phyloP scores from a whole-genome alignment of 2,113 vertebrate genomes.

The Microtus pennsylvanicus region DNA sequence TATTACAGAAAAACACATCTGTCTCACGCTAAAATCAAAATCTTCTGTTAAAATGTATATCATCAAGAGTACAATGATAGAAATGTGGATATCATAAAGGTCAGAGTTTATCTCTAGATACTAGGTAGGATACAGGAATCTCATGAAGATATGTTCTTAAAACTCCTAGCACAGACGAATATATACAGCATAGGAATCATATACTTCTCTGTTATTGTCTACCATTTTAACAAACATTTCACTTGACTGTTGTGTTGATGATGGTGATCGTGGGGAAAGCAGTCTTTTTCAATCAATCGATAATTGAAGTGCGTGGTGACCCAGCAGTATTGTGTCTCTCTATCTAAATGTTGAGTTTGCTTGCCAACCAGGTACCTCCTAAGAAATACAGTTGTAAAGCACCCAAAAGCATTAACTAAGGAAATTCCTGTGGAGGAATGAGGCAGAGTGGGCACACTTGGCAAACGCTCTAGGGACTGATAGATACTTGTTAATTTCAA shows the following conservation, averaged over 20 bases:
- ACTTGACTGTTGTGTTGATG: neutral
- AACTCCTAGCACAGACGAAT: neutral
- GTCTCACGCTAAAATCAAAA: neutral
- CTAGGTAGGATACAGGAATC: neutral
- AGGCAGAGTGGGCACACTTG: neutral
- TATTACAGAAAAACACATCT: neutral
- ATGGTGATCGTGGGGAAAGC: neutral
- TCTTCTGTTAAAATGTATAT: neutral
- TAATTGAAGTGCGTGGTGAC: neutral
- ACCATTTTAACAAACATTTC: neutral
- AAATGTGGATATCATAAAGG: neutral
- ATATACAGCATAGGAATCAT: too few species aligned
- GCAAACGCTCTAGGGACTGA: neutral
- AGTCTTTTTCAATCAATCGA: neutral
- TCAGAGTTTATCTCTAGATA: slow-evolving; percentile 17
- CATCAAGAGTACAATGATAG: neutral
- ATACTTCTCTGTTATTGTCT: neutral
- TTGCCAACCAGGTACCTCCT: neutral
- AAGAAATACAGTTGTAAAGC: slow-evolving; percentile 36
- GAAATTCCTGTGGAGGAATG: slow-evolving; percentile 29
- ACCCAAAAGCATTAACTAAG: neutral
- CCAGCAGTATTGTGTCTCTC: neutral
- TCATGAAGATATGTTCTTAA: neutral
- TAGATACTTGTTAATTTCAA: slow-evolving; percentile 45
- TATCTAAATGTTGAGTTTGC: neutral